Base-by-base conservation (phyloP, 2,113 vertebrate species). In the Toxotes chatareus region DNA sequence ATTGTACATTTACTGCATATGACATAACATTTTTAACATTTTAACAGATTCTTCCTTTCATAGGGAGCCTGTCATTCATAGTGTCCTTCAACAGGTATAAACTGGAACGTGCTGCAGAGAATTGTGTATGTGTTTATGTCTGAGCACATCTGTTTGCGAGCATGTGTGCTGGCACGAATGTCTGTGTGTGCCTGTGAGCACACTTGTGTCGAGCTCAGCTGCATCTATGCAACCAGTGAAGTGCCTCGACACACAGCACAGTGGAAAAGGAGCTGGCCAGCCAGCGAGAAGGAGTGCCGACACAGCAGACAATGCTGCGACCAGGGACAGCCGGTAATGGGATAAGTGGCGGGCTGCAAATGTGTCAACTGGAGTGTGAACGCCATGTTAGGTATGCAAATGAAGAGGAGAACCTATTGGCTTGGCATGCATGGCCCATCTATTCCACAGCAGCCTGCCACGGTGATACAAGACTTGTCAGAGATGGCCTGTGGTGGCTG, bases 351-450 rank as follows among this genome's bases (percentile, higher is more conserved):
- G 62, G 88, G 79, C 90, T 92, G 88, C 92, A 93, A 92, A 93
- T 86, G 92, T 92, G 91, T 86, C 91, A 94, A 91, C 83, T 89
- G 80, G 88, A 92, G 91, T 92, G 88, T 94, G 91, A 94, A 93
- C 68, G 56, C 46, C 80, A 76, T 90, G 91, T 92, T 90, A 90
- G 80, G 75, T 89, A 94, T 94, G 92, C 91, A 93, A 93, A 94
- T 92, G 84, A 90, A 44, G 75, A 82, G 38, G 72, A 73, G 65
- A 78, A 86, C 57, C 88, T 81, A 86, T 74, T 81, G 88, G 83
- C 78, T 86, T 69, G 84, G 82, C 79, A 38, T 66, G 85, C 78
- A 87, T 49, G 78, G 72, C 59, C 85, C 71, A 84, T 91, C 73
- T 87, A 86, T 77, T 86, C 85, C 67, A 78, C 75, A 69, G 61